Evolutionary conservation across 2,797 vertebrate genomes (phyloP), one percentile per base, ranked within the genome.

Genomic region (Zenarchopterus dispar): DNA sequence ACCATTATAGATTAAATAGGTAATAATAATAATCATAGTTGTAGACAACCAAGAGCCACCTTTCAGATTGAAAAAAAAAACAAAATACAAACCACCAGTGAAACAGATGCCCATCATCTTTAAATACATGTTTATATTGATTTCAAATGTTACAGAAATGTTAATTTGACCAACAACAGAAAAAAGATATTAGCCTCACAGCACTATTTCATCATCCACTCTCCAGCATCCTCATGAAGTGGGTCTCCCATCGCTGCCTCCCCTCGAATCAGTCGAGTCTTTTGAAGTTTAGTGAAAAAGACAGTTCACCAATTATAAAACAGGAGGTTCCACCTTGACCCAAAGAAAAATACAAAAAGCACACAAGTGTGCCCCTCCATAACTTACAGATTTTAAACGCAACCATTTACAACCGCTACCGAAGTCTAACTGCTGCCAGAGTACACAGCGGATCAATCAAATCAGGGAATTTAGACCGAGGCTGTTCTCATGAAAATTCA

Each of bases 401-500:
- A 86, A 89, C 82, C 75, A 81, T 84, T 87, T 84, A 81, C 74
- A 85, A 82, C 83, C 87, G 59, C 84, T 81, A 75, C 87, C 68
- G 73, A 77, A 83, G 50, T 64, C 48, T 21, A 53, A 56, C 48
- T 56, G 43, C 36, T 81, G 90, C 91, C 93, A 93, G 89, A 92
- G 80, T 89, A 92, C 67, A 93, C 92, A 92, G 68, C 47, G 79
- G 84, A 90, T 85, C 85, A 86, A 78, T 89, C 87, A 84, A 79
- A 83, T 75, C 66, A 36, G 72, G 77, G 73, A 84, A 77, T 77
- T 84, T 60, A 78, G 75, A 62, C 69, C 19, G 39, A 75, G 71
- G 72, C 69, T 70, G 67, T 48, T 71, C 93, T 93, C 88, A 93
- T 93, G 91, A 92, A 94, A 92, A 93, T 92, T 92, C 90, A 92